phyloP scores from a whole-genome alignment of 1,140 invertebrate species.

The Ceratitis capitata region DNA sequence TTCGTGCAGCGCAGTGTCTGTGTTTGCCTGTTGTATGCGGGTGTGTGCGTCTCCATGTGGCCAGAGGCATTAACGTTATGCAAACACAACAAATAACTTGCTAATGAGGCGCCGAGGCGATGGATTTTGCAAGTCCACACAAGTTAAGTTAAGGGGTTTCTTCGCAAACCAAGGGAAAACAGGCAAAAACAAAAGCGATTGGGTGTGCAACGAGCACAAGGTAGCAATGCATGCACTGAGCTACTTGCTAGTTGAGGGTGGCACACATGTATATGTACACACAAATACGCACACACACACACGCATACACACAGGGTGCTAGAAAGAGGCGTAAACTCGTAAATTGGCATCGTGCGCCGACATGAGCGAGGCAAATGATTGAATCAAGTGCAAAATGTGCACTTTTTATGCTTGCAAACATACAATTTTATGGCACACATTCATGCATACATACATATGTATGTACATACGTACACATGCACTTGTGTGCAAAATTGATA shows the following conservation, averaged over 20 bases:
- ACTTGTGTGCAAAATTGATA: neutral
- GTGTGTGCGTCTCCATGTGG: neutral
- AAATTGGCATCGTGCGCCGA: neutral
- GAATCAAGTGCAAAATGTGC: conserved; percentile 27
- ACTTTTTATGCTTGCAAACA: neutral
- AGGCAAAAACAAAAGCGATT: neutral
- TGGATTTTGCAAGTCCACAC: neutral
- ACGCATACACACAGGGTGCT: neutral
- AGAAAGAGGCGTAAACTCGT: conserved; percentile 24
- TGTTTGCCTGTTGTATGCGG: no score
- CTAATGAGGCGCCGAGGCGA: neutral
- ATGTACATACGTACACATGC: neutral
- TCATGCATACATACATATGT: neutral
- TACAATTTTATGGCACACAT: neutral
- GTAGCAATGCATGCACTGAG: neutral
- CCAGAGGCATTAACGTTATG: neutral
- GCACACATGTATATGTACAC: neutral
- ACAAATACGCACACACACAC: neutral
- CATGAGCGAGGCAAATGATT: neutral
- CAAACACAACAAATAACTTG: neutral
- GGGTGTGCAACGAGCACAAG: neutral
- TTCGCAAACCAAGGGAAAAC: neutral
- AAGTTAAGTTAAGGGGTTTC: neutral
- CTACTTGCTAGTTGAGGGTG: neutral
- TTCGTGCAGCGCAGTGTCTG: no score